A percentile compares a stretch with the other conserved stretches of the same genome.
Evolutionary conservation across 2,113 vertebrate genomes (phyloP).

Genomic region (Podiceps cristatus): DNA sequence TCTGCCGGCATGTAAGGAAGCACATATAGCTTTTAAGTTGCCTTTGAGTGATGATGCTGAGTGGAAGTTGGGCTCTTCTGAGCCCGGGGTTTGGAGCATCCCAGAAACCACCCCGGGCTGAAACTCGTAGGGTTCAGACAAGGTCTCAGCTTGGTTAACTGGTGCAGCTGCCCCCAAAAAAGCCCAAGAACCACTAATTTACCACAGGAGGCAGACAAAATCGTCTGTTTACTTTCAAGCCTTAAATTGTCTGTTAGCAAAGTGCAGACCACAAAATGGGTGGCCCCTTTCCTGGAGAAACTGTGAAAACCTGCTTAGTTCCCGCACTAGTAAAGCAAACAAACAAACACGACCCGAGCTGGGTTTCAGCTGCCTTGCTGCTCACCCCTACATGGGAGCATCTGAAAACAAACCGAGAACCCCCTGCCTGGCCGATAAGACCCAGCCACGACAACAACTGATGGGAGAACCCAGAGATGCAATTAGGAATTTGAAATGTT

Average conservation of each 20-base stretch:
- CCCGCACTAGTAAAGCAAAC: constrained; percentile 38
- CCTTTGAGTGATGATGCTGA: not conserved
- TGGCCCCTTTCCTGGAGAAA: constrained; percentile 63
- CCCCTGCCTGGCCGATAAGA: constrained; percentile 28
- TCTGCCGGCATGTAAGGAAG: not conserved
- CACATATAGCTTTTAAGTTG: not conserved
- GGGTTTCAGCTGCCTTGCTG: not conserved
- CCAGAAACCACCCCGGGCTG: not conserved
- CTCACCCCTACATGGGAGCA: not conserved
- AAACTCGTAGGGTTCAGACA: not conserved
- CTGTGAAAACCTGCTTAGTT: constrained; percentile 55
- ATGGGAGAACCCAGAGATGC: not conserved
- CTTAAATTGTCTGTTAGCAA: not conserved
- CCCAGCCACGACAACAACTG: not conserved
- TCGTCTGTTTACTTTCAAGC: not conserved
- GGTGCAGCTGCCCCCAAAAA: not conserved
- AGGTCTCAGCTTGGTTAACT: not conserved
- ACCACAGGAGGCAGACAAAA: constrained; percentile 5
- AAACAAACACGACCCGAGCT: constrained; percentile 26
- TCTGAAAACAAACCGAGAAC: not conserved
- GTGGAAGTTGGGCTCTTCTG: not conserved
- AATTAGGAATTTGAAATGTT: constrained; percentile 9
- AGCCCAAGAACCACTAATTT: constrained; percentile 5
- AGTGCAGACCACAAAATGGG: constrained; percentile 48
- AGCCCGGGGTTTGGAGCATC: not conserved